Percentiles rank a stretch among this genome's conserved stretches.
Evolutionary conservation across 2,888 invertebrate genomes (phyloP).

Genomic region (Seladonia tumulorum): DNA sequence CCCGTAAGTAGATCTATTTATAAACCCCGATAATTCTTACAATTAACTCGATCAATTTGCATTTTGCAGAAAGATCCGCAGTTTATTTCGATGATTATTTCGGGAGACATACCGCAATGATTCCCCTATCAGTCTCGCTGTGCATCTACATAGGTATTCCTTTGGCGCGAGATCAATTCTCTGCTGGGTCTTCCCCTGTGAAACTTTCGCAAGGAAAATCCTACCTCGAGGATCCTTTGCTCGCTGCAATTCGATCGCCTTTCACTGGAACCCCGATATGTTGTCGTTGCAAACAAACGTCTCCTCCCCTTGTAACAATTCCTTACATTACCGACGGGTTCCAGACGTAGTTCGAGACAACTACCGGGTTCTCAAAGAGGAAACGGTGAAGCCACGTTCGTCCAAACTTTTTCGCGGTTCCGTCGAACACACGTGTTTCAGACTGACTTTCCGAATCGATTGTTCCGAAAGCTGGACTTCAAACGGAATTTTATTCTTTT

Average conservation of each 20-base stretch:
- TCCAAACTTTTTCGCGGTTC: not conserved
- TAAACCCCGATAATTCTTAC: too few relatives aligned
- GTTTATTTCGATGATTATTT: not conserved
- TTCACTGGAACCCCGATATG: not conserved
- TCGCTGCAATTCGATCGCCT: not conserved
- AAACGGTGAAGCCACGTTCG: not conserved
- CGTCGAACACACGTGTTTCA: not conserved
- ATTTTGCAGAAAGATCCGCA: too few relatives aligned
- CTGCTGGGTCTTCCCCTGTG: not conserved
- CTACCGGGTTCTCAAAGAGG: not conserved
- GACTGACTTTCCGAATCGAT: not conserved
- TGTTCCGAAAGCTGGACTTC: not conserved
- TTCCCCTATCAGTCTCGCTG: not conserved
- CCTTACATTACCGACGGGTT: not conserved
- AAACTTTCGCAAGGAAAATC: not conserved
- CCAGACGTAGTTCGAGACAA: not conserved
- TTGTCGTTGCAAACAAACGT: constrained; percentile 1
- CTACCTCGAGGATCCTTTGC: not conserved
- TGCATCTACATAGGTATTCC: not conserved
- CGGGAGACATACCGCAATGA: not conserved
- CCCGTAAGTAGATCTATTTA: too few relatives aligned
- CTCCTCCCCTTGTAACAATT: not conserved
- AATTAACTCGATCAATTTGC: too few relatives aligned
- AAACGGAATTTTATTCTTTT: not conserved
- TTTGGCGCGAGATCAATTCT: not conserved